These are phyloP conservation scores for Piaya cayana DNA, from an alignment of 2,113 vertebrate genomes.

Conservation along the genomic window DNA sequence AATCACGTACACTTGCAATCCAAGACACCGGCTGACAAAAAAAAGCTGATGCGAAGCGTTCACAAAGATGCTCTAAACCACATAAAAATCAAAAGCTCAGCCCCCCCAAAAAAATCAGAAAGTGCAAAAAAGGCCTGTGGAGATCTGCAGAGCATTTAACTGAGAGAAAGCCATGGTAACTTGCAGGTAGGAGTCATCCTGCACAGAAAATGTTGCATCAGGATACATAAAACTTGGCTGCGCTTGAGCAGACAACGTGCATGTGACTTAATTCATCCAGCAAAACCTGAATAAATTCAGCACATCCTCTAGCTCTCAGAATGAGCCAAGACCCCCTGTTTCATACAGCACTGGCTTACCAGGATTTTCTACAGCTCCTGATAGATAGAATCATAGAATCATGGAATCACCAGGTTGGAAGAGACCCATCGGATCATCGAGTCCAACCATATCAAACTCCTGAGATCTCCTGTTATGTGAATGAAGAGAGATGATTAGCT, in stretches of 20 bases:
- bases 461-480: not conserved
- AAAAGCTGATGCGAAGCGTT: not conserved
- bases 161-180: not conserved
- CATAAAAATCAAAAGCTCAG: not conserved
- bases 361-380: not conserved
- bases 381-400: too few relatives aligned
- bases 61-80: not conserved
- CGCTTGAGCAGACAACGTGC: not conserved
- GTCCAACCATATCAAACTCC: not conserved
- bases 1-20: conserved; percentile 10
- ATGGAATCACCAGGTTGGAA: too few relatives aligned
- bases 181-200: not conserved
- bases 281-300: not conserved
- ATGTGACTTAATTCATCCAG: not conserved
- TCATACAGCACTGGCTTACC: not conserved
- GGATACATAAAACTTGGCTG: not conserved
- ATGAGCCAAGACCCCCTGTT: not conserved
- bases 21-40: conserved; percentile 6
- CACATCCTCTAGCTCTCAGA: not conserved
- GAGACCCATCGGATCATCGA: too few relatives aligned
- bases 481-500: not conserved
- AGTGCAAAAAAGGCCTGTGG: not conserved
- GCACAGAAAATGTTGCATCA: not conserved
- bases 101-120: not conserved
- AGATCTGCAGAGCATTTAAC: not conserved